Percentiles rank a stretch among this genome's conserved stretches.
Evolutionary conservation across 2,113 vertebrate species (phyloP).

Genomic region (Tautogolabrus adspersus): DNA sequence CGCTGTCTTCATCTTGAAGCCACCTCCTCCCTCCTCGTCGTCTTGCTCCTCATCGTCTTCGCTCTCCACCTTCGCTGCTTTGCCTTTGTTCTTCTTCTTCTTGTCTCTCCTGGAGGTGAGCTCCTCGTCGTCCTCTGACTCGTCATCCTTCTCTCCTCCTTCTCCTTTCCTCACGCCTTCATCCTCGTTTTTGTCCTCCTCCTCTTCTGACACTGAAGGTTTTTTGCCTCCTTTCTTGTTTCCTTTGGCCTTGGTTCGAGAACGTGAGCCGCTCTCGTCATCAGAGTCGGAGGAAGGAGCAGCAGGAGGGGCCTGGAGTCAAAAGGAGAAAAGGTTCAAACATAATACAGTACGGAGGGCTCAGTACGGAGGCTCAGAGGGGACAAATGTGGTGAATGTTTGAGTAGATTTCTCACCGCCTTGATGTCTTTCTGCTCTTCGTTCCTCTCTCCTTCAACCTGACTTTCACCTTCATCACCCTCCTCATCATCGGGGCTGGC

Average conservation of each 20-base stretch:
- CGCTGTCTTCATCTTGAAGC: conserved; percentile 95
- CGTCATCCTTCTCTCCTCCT: conserved; percentile 33
- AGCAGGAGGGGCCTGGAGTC: conserved; percentile 53
- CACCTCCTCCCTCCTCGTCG: conserved; percentile 83
- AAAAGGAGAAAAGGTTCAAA: neutral
- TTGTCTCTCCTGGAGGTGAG: conserved; percentile 84
- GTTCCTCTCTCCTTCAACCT: conserved; percentile 27
- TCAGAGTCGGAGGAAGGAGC: conserved; percentile 83
- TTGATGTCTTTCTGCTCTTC: conserved; percentile 50
- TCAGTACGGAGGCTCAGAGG: neutral
- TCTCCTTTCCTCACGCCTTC: conserved; percentile 46
- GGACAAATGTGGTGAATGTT: neutral
- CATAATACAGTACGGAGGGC: no score
- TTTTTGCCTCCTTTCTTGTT: conserved; percentile 85
- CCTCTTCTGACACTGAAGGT: conserved; percentile 63
- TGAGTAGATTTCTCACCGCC: conserved; percentile 28
- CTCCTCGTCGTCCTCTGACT: conserved; percentile 77
- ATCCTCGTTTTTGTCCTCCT: conserved; percentile 83
- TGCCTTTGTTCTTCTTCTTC: conserved; percentile 88
- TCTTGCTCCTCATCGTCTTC: conserved; percentile 82
- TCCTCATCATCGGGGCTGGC: conserved; percentile 86
- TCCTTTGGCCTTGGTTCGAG: conserved; percentile 83
- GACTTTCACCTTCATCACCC: conserved; percentile 37
- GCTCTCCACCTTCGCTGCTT: conserved; percentile 77
- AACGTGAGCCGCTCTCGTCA: conserved; percentile 82